Percentiles rank a stretch among this genome's conserved stretches.
Conservation (phyloP, 2,797 vertebrate genomes). For the Tokudaia tokunoshimensis region DNA sequence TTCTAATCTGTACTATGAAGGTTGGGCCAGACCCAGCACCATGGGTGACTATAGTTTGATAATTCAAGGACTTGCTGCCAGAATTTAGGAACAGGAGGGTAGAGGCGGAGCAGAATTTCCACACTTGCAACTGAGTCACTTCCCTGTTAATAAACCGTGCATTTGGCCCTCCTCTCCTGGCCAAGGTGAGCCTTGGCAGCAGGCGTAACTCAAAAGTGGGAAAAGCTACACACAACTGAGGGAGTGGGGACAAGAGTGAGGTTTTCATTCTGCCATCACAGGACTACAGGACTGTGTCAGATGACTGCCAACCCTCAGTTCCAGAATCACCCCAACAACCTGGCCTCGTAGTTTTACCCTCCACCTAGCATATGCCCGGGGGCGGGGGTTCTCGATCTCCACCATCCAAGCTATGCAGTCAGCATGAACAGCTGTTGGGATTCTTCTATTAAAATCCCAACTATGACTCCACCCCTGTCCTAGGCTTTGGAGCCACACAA, state of each 20-base stretch:
- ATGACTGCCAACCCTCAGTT: neutral
- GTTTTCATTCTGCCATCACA: neutral
- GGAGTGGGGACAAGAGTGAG: neutral
- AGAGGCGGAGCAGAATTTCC: slow-evolving; percentile 61
- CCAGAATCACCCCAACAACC: slow-evolving; percentile 9
- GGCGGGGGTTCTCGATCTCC: neutral
- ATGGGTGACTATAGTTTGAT: slow-evolving; percentile 49
- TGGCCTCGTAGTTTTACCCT: neutral
- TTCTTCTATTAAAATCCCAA: neutral
- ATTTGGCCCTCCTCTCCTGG: slow-evolving; percentile 28
- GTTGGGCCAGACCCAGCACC: neutral
- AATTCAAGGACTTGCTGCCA: slow-evolving; percentile 54
- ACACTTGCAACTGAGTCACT: slow-evolving; percentile 68
- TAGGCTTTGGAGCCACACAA: neutral
- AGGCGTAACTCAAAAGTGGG: neutral
- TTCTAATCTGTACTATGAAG: neutral
- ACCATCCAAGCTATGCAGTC: neutral
- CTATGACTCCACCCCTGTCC: neutral
- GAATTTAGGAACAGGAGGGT: slow-evolving; percentile 26
- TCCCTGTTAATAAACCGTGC: slow-evolving; percentile 57
- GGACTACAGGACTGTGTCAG: neutral
- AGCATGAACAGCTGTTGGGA: neutral
- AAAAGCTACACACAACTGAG: neutral
- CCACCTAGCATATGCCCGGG: neutral
- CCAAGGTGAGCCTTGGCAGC: neutral